Conservation (phyloP, 2,113 vertebrate genomes). For the Sardina pilchardus region DNA sequence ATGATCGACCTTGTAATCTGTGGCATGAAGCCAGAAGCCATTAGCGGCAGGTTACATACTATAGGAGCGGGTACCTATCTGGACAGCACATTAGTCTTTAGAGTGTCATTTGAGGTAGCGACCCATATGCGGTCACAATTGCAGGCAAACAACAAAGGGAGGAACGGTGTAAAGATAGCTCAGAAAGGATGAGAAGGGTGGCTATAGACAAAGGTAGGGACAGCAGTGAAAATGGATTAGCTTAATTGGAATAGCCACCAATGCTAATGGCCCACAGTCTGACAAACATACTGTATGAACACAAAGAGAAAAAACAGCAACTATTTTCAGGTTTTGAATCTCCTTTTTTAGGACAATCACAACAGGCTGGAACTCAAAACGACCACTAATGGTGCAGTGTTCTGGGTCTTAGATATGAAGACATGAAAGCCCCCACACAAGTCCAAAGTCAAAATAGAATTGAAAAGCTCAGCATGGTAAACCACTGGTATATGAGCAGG, state of each 20-base stretch:
- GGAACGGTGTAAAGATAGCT: neutral
- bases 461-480: neutral
- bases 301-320: too few species aligned
- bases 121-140: slow-evolving; percentile 5
- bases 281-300: too few species aligned
- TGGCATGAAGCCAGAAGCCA: slow-evolving; percentile 20
- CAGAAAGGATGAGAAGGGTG: neutral
- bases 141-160: slow-evolving; percentile 33
- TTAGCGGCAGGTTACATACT: slow-evolving; percentile 29
- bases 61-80: neutral
- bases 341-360: too few species aligned
- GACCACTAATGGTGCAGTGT: neutral
- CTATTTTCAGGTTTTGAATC: too few species aligned
- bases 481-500: neutral
- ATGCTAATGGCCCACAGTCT: too few species aligned
- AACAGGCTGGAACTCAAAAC: too few species aligned
- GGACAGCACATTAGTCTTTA: neutral
- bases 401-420: neutral
- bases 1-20: slow-evolving; percentile 56
- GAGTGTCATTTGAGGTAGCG: neutral
- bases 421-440: neutral
- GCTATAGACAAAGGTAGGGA: neutral
- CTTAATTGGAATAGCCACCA: too few species aligned
- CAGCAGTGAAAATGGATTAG: neutral
- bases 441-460: neutral